Conservation (phyloP, 1,140 invertebrate species). For the Camponotus floridanus region DNA sequence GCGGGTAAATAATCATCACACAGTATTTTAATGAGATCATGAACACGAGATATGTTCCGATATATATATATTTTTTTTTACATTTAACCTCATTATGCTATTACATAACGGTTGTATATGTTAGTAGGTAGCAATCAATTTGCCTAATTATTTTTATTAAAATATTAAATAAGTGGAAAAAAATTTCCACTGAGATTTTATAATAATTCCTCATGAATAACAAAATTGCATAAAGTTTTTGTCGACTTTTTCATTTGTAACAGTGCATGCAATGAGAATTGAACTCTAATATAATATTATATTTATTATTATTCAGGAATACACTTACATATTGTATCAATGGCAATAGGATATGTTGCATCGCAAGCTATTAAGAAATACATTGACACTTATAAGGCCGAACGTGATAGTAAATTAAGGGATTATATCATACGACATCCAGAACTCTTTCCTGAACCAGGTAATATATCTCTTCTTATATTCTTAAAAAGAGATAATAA, state of each 20-base stretch:
- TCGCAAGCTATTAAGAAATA: conserved; percentile 77
- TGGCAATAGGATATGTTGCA: conserved; percentile 74
- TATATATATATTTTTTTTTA: not conserved
- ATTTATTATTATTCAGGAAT: conserved; percentile 87
- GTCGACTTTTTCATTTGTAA: not conserved
- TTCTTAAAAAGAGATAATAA: not conserved
- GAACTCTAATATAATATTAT: not conserved
- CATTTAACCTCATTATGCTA: not conserved
- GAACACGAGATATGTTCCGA: not conserved
- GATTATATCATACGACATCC: conserved; percentile 91
- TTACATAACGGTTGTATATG: conserved; percentile 3
- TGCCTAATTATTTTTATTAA: not conserved
- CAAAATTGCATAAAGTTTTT: not conserved
- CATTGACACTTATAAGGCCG: conserved; percentile 85
- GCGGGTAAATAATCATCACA: conserved; percentile 56
- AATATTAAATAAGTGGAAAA: no score
- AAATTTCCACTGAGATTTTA: no score
- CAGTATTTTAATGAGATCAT: not conserved
- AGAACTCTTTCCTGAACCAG: conserved; percentile 89
- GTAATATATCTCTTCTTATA: conserved; percentile 81
- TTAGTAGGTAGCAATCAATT: not conserved
- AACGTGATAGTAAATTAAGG: conserved; percentile 89
- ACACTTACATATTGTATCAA: conserved; percentile 86
- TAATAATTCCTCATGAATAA: conserved; percentile 13
- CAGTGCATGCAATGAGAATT: not conserved